Conservation (phyloP, 2,113 vertebrate genomes). For the Motacilla tschutschensis region DNA sequence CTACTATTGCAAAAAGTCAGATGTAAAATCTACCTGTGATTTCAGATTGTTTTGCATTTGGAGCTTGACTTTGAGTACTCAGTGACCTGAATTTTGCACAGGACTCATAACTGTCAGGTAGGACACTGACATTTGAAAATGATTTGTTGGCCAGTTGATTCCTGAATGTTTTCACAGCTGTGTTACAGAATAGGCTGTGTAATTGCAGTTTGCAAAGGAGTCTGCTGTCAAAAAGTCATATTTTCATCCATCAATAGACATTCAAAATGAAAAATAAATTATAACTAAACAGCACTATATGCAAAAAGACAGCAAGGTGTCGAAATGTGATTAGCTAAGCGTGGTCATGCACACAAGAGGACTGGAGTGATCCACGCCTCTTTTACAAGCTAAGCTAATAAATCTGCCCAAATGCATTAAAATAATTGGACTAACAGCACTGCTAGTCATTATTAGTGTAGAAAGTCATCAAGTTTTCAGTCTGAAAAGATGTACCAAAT, state of each 20-base stretch:
- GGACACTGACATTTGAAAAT: neutral
- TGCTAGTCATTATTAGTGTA: neutral
- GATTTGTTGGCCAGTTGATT: neutral
- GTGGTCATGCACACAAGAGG: fast-evolving
- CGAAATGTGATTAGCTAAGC: neutral
- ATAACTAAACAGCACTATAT: neutral
- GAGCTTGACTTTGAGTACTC: neutral
- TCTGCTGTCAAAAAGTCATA: neutral
- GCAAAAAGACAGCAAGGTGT: neutral
- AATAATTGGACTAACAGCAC: neutral
- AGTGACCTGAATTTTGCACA: neutral
- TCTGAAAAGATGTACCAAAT: neutral
- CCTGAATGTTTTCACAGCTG: neutral
- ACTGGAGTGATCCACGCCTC: neutral
- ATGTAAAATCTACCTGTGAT: neutral
- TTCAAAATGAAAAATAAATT: neutral
- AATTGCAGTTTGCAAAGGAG: neutral
- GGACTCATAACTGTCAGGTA: neutral
- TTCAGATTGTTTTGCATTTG: neutral
- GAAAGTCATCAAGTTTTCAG: neutral
- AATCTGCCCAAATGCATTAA: neutral
- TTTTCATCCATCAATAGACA: neutral
- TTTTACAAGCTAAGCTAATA: neutral
- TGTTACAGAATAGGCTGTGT: neutral
- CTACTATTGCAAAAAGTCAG: neutral